phyloP scores from a whole-genome alignment of 1,140 invertebrate genomes.

The Atta colombica region DNA sequence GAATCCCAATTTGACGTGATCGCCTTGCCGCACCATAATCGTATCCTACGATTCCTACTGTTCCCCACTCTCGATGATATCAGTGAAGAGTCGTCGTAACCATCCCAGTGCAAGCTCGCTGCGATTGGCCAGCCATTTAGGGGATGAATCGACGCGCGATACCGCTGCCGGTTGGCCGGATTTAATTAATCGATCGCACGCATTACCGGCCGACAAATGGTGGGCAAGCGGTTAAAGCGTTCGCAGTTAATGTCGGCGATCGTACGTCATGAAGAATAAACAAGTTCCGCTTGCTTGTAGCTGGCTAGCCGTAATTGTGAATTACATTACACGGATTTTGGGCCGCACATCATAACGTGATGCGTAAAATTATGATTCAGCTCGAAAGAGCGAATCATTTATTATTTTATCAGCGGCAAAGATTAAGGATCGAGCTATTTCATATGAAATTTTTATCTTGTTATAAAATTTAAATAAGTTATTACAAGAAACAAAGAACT shows the following conservation, averaged over 20 bases:
- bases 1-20: slow-evolving; percentile 64
- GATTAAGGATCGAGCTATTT: not conserved
- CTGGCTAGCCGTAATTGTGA: slow-evolving; percentile 50
- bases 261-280: slow-evolving; percentile 75
- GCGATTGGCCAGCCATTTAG: slow-evolving; percentile 75
- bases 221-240: slow-evolving; percentile 68
- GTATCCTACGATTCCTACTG: slow-evolving; percentile 14
- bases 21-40: slow-evolving; percentile 58
- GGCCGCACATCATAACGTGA: slow-evolving; percentile 21
- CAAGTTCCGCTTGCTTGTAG: slow-evolving; percentile 68
- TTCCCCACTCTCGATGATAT: slow-evolving; percentile 24
- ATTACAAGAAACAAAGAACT: too few relatives aligned
- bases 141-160: slow-evolving; percentile 75
- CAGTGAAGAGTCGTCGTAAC: slow-evolving; percentile 57
- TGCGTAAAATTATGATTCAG: slow-evolving; percentile 11
- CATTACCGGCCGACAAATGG: slow-evolving; percentile 77
- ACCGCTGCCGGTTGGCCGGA: slow-evolving; percentile 75
- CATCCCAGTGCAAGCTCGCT: slow-evolving; percentile 59
- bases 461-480: too few relatives aligned
- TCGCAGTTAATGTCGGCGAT: slow-evolving; percentile 72
- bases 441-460: too few relatives aligned
- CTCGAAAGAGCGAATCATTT: not conserved
- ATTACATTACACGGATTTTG: slow-evolving; percentile 46
- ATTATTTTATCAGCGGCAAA: not conserved
- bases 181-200: slow-evolving; percentile 78